Evolutionary conservation across 2,797 vertebrate species (phyloP).

Genomic region (Urosaurus nigricauda): DNA sequence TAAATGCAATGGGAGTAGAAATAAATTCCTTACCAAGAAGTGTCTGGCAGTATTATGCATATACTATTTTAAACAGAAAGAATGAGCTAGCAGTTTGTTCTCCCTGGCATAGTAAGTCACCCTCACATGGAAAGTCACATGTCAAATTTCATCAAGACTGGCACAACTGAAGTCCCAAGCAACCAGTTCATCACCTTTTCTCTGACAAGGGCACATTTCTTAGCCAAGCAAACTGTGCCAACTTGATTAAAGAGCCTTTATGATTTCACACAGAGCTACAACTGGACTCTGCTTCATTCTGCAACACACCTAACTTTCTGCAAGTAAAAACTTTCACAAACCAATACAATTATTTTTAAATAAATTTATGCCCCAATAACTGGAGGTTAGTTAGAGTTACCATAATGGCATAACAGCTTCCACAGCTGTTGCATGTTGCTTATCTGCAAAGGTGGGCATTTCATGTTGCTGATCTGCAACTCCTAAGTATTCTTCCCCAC

Average conservation of each 20-base stretch:
- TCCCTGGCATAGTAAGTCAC: background rate
- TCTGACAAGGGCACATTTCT: background rate
- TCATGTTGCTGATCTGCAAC: too few relatives aligned
- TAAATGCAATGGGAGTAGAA: background rate
- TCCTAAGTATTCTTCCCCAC: too few relatives aligned
- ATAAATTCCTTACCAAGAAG: background rate
- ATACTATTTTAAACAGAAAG: background rate
- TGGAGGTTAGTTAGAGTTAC: background rate
- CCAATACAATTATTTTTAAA: background rate
- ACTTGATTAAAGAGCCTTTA: background rate
- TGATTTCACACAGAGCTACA: too few relatives aligned
- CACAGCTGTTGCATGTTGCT: too few relatives aligned
- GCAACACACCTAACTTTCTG: background rate
- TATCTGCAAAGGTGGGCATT: too few relatives aligned
- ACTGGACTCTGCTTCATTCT: background rate
- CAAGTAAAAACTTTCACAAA: background rate
- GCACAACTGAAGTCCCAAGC: background rate
- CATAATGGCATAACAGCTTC: background rate
- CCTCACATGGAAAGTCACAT: background rate
- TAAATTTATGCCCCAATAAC: background rate
- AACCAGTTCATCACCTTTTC: background rate
- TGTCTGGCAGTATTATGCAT: background rate
- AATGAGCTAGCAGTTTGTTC: background rate
- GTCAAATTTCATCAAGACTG: background rate
- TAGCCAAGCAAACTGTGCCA: background rate